Conservation (phyloP, 2,113 vertebrate species). For the Leptobrachium leishanense region DNA sequence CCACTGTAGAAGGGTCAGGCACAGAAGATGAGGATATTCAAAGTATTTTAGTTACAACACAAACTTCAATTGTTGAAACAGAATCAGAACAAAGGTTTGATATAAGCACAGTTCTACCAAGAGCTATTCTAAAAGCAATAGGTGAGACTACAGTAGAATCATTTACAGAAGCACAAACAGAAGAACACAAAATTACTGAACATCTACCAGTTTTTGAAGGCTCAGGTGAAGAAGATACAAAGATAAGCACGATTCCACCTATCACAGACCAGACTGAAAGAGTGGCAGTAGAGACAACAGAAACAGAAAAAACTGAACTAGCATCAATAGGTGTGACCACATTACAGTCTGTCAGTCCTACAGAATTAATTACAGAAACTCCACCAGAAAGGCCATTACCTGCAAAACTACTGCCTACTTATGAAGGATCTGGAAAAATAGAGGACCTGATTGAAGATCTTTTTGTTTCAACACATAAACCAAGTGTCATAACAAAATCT, state of each 20-base stretch:
- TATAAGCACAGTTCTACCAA: constrained; percentile 19
- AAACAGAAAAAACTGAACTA: too few relatives aligned
- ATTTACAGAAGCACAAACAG: neutral
- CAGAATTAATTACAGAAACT: neutral
- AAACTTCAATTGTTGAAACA: neutral
- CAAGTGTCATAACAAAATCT: too few relatives aligned
- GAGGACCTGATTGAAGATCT: neutral
- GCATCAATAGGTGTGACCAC: too few relatives aligned
- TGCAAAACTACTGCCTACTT: neutral
- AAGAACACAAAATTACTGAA: neutral
- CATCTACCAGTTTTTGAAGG: too few relatives aligned
- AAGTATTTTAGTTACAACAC: neutral
- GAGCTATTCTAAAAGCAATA: constrained; percentile 48
- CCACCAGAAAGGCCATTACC: neutral
- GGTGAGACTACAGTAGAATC: constrained; percentile 22
- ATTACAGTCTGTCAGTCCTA: neutral
- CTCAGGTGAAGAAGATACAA: too few relatives aligned
- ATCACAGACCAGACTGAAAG: too few relatives aligned
- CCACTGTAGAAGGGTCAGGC: neutral
- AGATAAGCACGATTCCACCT: too few relatives aligned
- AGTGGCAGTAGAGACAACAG: too few relatives aligned
- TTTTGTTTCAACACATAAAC: too few relatives aligned
- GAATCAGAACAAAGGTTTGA: neutral
- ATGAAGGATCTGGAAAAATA: neutral
- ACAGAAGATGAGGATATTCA: neutral